Conservation (phyloP, 2,888 invertebrate genomes). For the Sinohyriopsis cumingii region DNA sequence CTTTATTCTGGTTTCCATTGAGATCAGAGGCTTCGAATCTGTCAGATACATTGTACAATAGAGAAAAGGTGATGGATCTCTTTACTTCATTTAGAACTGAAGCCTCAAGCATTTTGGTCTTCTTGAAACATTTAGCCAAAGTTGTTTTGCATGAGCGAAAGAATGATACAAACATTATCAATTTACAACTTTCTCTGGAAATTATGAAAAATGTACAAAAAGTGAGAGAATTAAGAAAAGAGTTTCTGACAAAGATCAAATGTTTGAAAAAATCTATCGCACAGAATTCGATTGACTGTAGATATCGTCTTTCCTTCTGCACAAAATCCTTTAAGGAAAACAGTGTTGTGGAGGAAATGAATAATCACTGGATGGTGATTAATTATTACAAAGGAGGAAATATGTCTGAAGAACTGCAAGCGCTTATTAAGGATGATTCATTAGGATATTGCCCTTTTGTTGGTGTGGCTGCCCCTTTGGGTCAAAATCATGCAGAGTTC, state of each 20-base stretch:
- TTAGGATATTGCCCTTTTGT: constrained; percentile 23
- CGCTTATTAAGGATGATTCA: not conserved
- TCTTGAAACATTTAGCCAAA: constrained; percentile 61
- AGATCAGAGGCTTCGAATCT: constrained; percentile 48
- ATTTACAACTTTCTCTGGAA: not conserved
- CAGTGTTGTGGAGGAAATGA: too few relatives aligned
- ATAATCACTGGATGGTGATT: constrained; percentile 28
- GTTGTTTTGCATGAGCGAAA: too few relatives aligned
- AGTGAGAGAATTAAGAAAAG: constrained; percentile 1
- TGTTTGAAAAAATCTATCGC: too few relatives aligned
- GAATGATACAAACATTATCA: too few relatives aligned
- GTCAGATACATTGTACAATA: constrained; percentile 49
- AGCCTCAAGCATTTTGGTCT: constrained; percentile 57
- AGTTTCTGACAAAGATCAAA: not conserved
- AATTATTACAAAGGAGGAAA: constrained; percentile 26
- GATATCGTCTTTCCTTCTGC: too few relatives aligned
- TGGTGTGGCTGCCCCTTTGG: constrained; percentile 16
- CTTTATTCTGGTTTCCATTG: constrained; percentile 66
- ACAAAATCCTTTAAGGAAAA: too few relatives aligned
- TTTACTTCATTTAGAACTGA: constrained; percentile 54
- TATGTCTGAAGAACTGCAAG: constrained; percentile 21
- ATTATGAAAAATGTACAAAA: constrained; percentile 1
- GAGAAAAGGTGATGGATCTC: constrained; percentile 47
- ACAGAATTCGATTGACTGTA: too few relatives aligned
- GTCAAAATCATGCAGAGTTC: constrained; percentile 6